Evolutionary conservation across 2,888 invertebrate species (phyloP), one percentile per base, ranked within the genome.

Genomic region (Xanthia togata): DNA sequence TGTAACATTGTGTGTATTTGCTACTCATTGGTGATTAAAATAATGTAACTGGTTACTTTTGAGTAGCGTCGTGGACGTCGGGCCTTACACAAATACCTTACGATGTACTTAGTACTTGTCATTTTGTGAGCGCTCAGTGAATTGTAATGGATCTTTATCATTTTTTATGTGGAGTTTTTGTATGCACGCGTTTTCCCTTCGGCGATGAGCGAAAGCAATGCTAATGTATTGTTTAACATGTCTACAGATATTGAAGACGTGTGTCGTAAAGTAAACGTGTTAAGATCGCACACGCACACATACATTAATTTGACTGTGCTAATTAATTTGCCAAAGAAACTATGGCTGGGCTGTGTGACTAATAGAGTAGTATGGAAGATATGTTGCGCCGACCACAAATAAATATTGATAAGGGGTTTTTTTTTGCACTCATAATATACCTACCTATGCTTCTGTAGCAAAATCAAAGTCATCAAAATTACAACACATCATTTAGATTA

Each of bases 101-200:
- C 63, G 57, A 63, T 73, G 71, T 83, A 35, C 82, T 73, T 70
- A 63, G 50, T 80, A 70, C 81, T 84, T 85, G 83, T 74, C 83
- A 73, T 74, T 82, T 77, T 71, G 83, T 73, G 20, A 57, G 67
- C 85, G 82, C 26, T 60, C 62, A 59, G 64, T 76, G 79, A 71
- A 73, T 85, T 47, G 83, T 82, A 79, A 84, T 82, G 57, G 57
- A 82, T 78, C 70, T 70, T 59, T 72, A 78, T 85, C 31, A 72
- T 85, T 85, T 82, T 83, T 83, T 78, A 78, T 85, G 78, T 63
- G 23, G n/a, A 47, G 41, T 69, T 14, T 60, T 35, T 84, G 59
- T 55, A n/a, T 63, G 73, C 47, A 60, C 67, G 67, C 47, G 65
- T 78, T 87, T 85, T 83, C 78, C 78, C 74, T 78, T 82, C 26